A percentile compares a stretch with the other conserved stretches of the same genome.
Evolutionary conservation across 2,113 vertebrate genomes (phyloP).

Genomic region (Sinosuthora webbiana): DNA sequence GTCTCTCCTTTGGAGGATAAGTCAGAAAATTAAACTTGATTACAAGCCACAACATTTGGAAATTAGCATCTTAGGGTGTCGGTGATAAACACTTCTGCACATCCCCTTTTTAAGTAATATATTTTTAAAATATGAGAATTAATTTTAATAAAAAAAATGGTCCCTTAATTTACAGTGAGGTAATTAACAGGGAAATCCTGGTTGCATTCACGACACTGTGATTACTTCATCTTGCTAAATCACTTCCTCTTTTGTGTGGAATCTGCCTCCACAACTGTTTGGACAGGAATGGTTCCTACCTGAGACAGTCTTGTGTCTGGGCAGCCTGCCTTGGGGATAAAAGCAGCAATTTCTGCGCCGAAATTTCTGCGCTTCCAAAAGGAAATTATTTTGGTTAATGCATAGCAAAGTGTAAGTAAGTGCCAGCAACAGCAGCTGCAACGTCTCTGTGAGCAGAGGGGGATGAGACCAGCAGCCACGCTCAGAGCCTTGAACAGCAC

Average conservation of each 20-base stretch:
- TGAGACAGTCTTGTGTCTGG: background rate
- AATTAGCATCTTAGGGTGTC: conserved; percentile 17
- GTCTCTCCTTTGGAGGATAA: conserved; percentile 27
- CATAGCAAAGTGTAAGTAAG: background rate
- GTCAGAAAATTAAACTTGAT: conserved; percentile 58
- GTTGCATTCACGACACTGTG: background rate
- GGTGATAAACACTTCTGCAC: background rate
- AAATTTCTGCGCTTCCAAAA: background rate
- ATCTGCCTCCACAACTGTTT: background rate
- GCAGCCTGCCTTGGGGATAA: background rate
- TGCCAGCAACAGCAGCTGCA: background rate
- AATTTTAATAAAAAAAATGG: background rate
- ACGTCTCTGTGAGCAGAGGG: background rate
- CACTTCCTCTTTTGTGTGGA: background rate
- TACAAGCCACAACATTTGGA: conserved; percentile 10
- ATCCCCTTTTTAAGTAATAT: background rate
- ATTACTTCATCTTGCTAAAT: background rate
- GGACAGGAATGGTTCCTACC: background rate
- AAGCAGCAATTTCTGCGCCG: background rate
- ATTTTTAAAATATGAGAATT: background rate
- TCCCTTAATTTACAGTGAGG: background rate
- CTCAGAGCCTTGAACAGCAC: background rate
- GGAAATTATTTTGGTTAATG: background rate
- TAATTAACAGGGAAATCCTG: conserved; percentile 12
- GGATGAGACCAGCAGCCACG: background rate